These are phyloP conservation scores for Pungitius pungitius DNA, from an alignment of 2,113 vertebrate genomes.

Conservation along the genomic window DNA sequence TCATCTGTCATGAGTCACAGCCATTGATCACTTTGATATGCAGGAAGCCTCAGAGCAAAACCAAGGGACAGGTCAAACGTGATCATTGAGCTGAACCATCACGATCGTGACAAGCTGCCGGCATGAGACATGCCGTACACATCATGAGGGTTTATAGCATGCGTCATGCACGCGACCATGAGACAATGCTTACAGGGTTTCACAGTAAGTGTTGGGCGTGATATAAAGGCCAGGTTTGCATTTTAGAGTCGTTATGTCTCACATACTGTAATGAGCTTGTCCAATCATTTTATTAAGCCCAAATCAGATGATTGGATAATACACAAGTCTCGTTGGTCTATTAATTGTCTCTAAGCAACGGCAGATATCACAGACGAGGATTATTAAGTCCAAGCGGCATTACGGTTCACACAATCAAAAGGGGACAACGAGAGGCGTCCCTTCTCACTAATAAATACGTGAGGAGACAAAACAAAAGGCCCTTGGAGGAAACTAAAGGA, in stretches of 20 bases:
- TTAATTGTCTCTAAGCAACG: background rate
- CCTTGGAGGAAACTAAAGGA: background rate
- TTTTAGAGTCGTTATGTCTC: background rate
- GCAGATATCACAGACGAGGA: background rate
- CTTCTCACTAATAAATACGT: background rate
- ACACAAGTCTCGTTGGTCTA: background rate
- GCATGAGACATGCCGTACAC: background rate
- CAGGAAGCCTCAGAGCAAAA: background rate
- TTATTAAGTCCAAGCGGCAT: background rate
- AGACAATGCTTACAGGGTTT: background rate
- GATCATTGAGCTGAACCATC: background rate
- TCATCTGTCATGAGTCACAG: background rate
- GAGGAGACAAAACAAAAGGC: background rate
- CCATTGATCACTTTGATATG: background rate
- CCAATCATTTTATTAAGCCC: background rate
- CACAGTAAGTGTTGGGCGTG: background rate
- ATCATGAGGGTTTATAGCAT: background rate
- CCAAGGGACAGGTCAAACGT: background rate
- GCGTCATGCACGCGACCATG: too few relatives aligned
- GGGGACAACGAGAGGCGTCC: background rate
- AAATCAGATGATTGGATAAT: background rate
- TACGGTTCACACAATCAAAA: background rate
- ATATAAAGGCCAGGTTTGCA: background rate
- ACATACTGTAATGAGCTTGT: background rate
- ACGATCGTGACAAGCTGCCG: background rate